A percentile compares a stretch with the other conserved stretches of the same genome.
Evolutionary conservation across 1,140 invertebrate genomes (phyloP).

Genomic region (Drosophila ohnishii): DNA sequence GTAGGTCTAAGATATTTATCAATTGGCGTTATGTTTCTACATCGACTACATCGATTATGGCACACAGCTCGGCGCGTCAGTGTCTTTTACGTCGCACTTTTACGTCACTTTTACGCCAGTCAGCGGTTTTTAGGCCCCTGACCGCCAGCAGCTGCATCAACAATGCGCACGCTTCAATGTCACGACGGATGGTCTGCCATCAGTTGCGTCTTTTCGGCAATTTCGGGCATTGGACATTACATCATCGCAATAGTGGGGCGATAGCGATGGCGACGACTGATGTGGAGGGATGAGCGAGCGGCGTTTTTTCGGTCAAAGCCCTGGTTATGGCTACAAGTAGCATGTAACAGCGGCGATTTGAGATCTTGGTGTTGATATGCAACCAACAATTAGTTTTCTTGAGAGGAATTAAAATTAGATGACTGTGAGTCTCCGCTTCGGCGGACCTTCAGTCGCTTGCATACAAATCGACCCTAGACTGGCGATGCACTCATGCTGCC

Average conservation of each 20-base stretch:
- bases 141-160: slow-evolving; percentile 29
- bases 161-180: slow-evolving; percentile 29
- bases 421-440: background rate
- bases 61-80: background rate
- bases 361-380: slow-evolving; percentile 58
- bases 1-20: background rate
- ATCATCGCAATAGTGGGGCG: slow-evolving; percentile 49
- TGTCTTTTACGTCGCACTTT: background rate
- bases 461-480: slow-evolving; percentile 20
- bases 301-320: slow-evolving; percentile 30
- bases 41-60: background rate
- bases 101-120: background rate
- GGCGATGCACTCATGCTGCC: slow-evolving; percentile 31
- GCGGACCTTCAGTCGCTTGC: slow-evolving; percentile 22
- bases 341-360: slow-evolving; percentile 11
- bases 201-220: slow-evolving; percentile 56
- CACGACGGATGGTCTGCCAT: slow-evolving; percentile 29
- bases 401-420: slow-evolving; percentile 40
- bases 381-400: slow-evolving; percentile 55
- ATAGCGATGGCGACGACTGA: background rate
- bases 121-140: slow-evolving; percentile 15
- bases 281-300: slow-evolving; percentile 26
- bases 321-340: slow-evolving; percentile 25
- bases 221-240: slow-evolving; percentile 64
- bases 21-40: background rate